Evolutionary conservation across 2,888 invertebrate genomes (phyloP).

Genomic region (Crematogaster levior): DNA sequence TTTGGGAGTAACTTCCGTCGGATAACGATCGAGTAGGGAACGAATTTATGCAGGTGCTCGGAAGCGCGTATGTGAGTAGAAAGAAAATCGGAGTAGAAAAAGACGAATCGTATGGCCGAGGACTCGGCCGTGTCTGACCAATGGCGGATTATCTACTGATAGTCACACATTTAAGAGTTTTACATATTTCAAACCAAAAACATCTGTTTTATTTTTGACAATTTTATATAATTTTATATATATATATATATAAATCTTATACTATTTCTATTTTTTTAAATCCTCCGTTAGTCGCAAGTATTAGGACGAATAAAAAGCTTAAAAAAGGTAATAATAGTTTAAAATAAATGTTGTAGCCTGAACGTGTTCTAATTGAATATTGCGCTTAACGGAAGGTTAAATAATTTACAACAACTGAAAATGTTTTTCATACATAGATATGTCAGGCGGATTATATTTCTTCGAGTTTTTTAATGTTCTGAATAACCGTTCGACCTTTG

Average conservation of each 20-base stretch:
- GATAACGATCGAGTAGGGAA: slow-evolving; percentile 63
- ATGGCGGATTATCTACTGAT: not conserved
- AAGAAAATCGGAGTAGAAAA: slow-evolving; percentile 53
- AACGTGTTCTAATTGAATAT: too few relatives aligned
- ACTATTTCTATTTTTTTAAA: too few relatives aligned
- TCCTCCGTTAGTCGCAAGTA: too few relatives aligned
- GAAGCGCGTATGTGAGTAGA: slow-evolving; percentile 61
- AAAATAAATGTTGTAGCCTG: too few relatives aligned
- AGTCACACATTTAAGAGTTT: not conserved
- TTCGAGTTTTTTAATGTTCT: not conserved
- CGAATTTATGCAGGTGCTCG: slow-evolving; percentile 62
- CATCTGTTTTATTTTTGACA: not conserved
- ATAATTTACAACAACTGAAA: not conserved
- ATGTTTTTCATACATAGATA: not conserved
- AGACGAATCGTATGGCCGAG: slow-evolving; percentile 54
- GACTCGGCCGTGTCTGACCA: slow-evolving; percentile 12
- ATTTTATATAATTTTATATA: not conserved
- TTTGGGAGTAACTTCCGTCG: slow-evolving; percentile 60
- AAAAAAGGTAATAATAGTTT: too few relatives aligned
- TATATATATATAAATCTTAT: too few relatives aligned
- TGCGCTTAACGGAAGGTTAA: too few relatives aligned
- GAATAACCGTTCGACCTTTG: not conserved
- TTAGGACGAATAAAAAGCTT: too few relatives aligned
- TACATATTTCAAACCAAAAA: not conserved
- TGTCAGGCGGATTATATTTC: not conserved